A percentile compares a stretch with the other conserved stretches of the same genome.
These are phyloP conservation scores for Pseudorectes ferrugineus DNA, from an alignment of 2,113 vertebrate genomes.

Conservation along the genomic window DNA sequence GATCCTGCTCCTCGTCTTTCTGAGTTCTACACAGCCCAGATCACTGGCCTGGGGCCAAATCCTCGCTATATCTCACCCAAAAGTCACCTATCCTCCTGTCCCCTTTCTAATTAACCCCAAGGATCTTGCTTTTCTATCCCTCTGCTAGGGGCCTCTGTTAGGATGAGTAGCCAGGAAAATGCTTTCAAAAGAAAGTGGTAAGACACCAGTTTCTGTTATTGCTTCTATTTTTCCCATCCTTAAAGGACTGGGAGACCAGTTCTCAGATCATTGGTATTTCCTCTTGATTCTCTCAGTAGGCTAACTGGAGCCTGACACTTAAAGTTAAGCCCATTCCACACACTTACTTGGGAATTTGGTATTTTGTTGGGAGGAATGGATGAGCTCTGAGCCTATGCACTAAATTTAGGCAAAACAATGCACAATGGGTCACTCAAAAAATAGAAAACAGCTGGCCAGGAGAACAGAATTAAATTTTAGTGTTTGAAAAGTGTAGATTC, in stretches of 20 bases:
- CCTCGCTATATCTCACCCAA: neutral
- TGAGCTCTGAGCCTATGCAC: neutral
- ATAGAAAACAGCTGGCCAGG: neutral
- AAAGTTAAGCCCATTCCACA: neutral
- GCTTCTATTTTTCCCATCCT: neutral
- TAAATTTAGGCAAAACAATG: neutral
- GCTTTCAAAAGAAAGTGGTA: neutral
- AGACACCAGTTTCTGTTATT: neutral
- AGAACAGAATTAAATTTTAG: neutral
- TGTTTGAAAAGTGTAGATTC: neutral
- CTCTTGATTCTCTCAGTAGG: neutral
- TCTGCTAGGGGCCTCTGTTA: neutral
- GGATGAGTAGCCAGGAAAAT: neutral
- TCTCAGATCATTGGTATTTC: neutral
- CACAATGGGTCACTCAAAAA: neutral
- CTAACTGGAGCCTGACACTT: neutral
- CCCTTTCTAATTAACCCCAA: neutral
- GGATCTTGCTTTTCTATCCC: neutral
- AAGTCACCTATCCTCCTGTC: neutral
- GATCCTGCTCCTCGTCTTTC: neutral
- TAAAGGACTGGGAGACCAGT: neutral
- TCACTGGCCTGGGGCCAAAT: neutral
- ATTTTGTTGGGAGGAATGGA: neutral
- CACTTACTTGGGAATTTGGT: neutral
- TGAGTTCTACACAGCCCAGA: rapidly evolving